Conservation (phyloP, 1,140 invertebrate genomes). For the Philopotamus ludificatus region DNA sequence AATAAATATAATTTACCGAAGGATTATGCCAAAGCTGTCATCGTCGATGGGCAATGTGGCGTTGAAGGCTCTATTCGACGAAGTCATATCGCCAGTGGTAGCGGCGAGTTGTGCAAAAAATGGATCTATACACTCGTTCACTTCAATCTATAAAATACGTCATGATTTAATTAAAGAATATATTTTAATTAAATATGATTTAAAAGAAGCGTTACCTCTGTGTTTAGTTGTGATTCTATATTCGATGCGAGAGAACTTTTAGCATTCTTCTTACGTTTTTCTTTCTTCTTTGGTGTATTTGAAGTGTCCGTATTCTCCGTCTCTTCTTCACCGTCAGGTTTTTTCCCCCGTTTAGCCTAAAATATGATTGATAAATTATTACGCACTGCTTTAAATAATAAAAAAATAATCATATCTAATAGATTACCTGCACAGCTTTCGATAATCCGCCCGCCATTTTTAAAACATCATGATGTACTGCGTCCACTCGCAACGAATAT, state of each 20-base stretch:
- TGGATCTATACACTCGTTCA: constrained; percentile 47
- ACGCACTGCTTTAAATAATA: neutral
- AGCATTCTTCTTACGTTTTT: constrained; percentile 45
- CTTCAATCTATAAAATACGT: constrained; percentile 32
- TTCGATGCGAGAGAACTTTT: constrained; percentile 37
- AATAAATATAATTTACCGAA: constrained; percentile 45
- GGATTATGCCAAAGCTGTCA: constrained; percentile 48
- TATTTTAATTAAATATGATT: neutral
- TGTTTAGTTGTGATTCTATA: constrained; percentile 35
- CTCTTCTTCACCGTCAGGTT: constrained; percentile 50
- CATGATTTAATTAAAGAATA: neutral
- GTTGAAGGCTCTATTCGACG: constrained; percentile 54
- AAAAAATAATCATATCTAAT: neutral
- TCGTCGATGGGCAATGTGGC: constrained; percentile 52
- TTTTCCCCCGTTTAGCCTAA: constrained; percentile 53
- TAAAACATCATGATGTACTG: constrained; percentile 71
- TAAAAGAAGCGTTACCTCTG: constrained; percentile 24
- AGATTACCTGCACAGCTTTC: constrained; percentile 51
- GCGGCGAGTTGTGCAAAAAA: constrained; percentile 54
- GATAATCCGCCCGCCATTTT: constrained; percentile 71
- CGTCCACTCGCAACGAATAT: constrained; percentile 78
- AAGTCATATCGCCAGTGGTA: constrained; percentile 53
- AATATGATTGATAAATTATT: constrained; percentile 11
- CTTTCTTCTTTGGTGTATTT: constrained; percentile 43
- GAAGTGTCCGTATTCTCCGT: constrained; percentile 44